Evolutionary conservation across 2,888 invertebrate species (phyloP), one percentile per base, ranked within the genome.

Genomic region (Lasioglossum pauxillum): DNA sequence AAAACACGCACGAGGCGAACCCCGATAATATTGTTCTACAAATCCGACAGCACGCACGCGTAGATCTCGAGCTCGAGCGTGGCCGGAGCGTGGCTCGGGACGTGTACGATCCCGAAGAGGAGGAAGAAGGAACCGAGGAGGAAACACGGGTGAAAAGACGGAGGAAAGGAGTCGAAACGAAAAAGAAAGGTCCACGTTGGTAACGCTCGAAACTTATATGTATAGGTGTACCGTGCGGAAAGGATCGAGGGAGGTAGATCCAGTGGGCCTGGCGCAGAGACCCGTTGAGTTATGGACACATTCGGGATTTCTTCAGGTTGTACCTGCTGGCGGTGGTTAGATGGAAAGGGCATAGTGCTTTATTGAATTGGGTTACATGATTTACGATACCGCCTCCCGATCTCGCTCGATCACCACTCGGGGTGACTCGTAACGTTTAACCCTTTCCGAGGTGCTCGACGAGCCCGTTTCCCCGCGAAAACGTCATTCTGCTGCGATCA

Each of bases 341-440:
- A 89, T 86, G 92, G 88, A 92, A 91, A 90, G 90, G 87, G 90
- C 89, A 89, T 89, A 83, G 91, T 93, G 91, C 92, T 93, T 93
- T 93, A 93, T 93, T 93, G 93, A 93, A 93, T 93, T 93, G 93
- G 93, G 92, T 93, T 93, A 89, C 93, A 93, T 93, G 93, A 93
- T 93, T 93, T 93, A 93, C 90, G 90, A 92, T 90, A 92, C 91
- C 92, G 90, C 90, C 88, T 89, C 80, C 88, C 89, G 91, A 92
- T 91, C 89, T 90, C 89, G 91, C 89, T 90, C 91, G 90, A 91
- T 91, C 90, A 90, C 84, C 88, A 79, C 87, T 91, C 86, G 83
- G 86, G 87, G 89, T 89, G 87, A 88, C 89, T 91, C 88, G 87
- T 91, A 91, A 86, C 90, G 89, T 77, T 89, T 87, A 91, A 91